Evolutionary conservation across 1,140 invertebrate species (phyloP), one percentile per base, ranked within the genome.

Genomic region (Penaeus japonicus): DNA sequence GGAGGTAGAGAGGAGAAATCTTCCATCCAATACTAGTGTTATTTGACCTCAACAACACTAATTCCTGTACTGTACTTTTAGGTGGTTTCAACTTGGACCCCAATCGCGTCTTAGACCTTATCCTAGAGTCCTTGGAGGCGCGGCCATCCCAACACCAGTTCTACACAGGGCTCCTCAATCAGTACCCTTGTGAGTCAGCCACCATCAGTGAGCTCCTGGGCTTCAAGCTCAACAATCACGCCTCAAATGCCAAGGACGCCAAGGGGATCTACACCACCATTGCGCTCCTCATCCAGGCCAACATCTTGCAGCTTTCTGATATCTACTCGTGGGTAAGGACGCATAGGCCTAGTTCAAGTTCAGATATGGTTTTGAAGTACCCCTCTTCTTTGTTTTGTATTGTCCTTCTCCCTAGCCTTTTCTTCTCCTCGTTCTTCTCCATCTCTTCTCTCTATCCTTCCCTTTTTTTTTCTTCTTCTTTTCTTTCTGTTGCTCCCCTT

Each of bases 11-110:
- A n/a, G n/a, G n/a, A n/a, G n/a, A n/a, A n/a, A n/a, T n/a, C n/a
- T n/a, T n/a, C n/a, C n/a, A n/a, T n/a, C n/a, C n/a, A n/a, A n/a
- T n/a, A n/a, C n/a, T n/a, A n/a, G n/a, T 47, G 53, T 65, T 39
- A 24, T n/a, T 53, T 54, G 24, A 54, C 18, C 5, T 80, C 27
- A 0, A n/a, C 53, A 22, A 54, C 24, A 17, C 47, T 15, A 47
- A 35, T 4, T 59, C 2, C 3, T 70, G 15, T 2, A 20, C 35
- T 54, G 20, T 89, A 90, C 89, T 92, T 95, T 82, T 92, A 98
- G 98, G 99, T 92, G 99, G 98, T 93, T 99, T 99, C 92, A 99
- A 99, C 94, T 94, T 99, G 91, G 99, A 99, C 93, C 99, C 99
- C 27, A 99, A 99, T 92, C 94, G 99, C 91, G 98, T 99, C 0